These are phyloP conservation scores for Papilio xuthus DNA, from an alignment of 1,140 invertebrate species.

Conservation along the genomic window DNA sequence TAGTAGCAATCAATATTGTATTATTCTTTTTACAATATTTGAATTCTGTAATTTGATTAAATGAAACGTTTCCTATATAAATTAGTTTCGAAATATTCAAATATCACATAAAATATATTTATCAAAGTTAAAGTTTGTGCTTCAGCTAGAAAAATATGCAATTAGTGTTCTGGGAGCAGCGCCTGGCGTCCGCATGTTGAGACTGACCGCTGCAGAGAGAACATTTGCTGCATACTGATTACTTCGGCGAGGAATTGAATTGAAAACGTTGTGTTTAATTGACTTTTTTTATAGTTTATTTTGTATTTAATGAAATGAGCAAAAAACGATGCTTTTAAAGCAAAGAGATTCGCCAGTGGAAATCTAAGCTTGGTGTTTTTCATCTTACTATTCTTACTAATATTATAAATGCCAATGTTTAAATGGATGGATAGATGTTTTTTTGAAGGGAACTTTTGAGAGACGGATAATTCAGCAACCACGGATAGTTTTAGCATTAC, in stretches of 20 bases:
- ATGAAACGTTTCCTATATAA: background rate
- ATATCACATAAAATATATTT: background rate
- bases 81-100: background rate
- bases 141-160: conserved; percentile 36
- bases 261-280: conserved; percentile 24
- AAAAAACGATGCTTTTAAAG: no score
- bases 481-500: background rate
- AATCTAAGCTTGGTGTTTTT: no score
- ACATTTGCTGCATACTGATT: conserved; percentile 36
- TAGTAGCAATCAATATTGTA: no score
- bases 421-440: no score
- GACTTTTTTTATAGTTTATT: conserved; percentile 3
- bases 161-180: conserved; percentile 16
- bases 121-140: conserved; percentile 10
- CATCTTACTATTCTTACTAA: no score
- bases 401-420: no score
- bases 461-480: background rate
- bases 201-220: conserved; percentile 27
- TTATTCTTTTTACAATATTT: no score
- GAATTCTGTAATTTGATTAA: no score
- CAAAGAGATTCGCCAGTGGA: no score
- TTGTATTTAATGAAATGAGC: background rate
- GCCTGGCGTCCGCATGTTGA: conserved; percentile 27
- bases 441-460: no score
- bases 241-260: conserved; percentile 31